A percentile compares a stretch with the other conserved stretches of the same genome.
Evolutionary conservation across 2,888 invertebrate genomes (phyloP).

Genomic region (Rhagonycha fulva): DNA sequence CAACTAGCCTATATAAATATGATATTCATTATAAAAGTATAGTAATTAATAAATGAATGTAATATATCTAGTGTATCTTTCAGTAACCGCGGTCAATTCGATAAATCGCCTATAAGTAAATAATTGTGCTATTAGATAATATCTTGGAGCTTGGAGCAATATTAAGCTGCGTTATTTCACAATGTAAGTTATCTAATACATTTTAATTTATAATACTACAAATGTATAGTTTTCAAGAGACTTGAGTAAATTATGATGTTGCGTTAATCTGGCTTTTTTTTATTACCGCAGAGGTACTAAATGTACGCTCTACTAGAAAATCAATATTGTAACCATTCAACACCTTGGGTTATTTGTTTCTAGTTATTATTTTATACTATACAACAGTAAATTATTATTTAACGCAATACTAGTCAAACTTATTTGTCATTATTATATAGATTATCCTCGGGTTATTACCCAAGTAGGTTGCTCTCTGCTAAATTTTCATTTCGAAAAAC

Average conservation of each 20-base stretch:
- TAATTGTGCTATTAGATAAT: background rate
- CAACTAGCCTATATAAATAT: too few species aligned
- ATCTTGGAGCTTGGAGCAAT: background rate
- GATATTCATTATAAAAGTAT: too few species aligned
- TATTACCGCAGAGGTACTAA: background rate
- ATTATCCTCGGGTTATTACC: background rate
- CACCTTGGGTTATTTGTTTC: background rate
- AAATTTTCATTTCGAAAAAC: background rate
- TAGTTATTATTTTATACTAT: background rate
- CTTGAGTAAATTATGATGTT: background rate
- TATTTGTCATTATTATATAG: background rate
- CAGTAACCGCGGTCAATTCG: background rate
- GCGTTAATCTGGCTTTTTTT: too few species aligned
- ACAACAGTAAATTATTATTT: background rate
- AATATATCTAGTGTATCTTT: background rate
- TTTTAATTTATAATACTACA: background rate
- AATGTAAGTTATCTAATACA: background rate
- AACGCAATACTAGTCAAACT: background rate
- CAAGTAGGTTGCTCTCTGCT: background rate
- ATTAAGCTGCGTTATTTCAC: background rate
- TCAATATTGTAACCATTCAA: background rate
- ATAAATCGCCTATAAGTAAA: background rate
- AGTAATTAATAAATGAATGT: background rate
- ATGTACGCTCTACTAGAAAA: background rate
- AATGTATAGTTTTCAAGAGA: background rate